phyloP scores from a whole-genome alignment of 2,113 vertebrate species.

The Meleagris gallopavo region DNA sequence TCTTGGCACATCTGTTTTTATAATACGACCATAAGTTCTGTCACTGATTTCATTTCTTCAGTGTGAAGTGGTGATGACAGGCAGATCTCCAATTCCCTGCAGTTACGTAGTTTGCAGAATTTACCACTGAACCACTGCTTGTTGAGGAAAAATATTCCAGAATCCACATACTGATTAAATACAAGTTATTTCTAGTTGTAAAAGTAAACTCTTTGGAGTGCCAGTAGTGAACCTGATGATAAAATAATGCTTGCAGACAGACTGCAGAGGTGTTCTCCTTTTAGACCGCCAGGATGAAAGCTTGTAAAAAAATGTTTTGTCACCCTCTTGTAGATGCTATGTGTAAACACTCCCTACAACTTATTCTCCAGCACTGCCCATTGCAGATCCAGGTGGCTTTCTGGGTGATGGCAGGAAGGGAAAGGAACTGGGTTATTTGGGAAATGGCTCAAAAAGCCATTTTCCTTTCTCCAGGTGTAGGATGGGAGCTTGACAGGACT shows the following conservation, averaged over 20 bases:
- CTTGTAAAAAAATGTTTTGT: background rate
- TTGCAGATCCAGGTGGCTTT: background rate
- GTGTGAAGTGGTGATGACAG: background rate
- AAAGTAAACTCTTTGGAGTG: background rate
- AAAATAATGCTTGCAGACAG: background rate
- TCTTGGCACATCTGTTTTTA: background rate
- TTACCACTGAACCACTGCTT: background rate
- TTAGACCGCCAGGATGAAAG: background rate
- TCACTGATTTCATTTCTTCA: background rate
- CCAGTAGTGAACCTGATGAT: background rate
- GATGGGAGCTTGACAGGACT: background rate
- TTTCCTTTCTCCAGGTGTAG: background rate
- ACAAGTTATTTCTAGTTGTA: background rate
- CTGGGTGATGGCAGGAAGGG: background rate
- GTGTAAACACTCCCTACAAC: background rate
- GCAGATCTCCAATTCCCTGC: background rate
- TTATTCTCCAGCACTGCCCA: background rate
- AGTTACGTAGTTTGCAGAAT: background rate
- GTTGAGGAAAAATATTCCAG: background rate
- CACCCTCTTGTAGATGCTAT: background rate
- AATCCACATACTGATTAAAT: background rate
- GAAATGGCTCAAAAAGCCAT: background rate
- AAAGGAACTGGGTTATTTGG: background rate
- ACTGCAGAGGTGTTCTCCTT: background rate
- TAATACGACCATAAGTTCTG: background rate